Evolutionary conservation across 2,113 vertebrate species (phyloP), one percentile per base, ranked within the genome.

Genomic region (Anguilla rostrata): DNA sequence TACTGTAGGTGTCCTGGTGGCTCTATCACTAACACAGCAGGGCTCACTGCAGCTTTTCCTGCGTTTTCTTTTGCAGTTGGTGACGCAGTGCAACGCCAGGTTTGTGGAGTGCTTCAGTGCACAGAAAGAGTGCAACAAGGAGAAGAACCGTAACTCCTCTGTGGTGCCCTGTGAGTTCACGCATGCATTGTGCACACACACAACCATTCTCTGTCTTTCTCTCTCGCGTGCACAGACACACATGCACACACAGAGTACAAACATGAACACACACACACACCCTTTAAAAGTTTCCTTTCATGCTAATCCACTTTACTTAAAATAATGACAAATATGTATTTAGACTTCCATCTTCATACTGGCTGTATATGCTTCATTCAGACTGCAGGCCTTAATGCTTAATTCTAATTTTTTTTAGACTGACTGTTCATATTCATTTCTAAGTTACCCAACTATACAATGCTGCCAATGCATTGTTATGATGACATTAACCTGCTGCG

Each of bases 41-140:
- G n/a, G 12, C 29, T 39, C 12, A 12, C 75, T 3, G 75, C 9
- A 39, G 75, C 9, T 39, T 29, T 39, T 18, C 39, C 0, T 39
- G 79, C 18, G 79, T 40, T 40, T 85, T 7, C 84, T 4, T 87
- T 96, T 95, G 87, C 92, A 99, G 98, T 90, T 99, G 93, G 95
- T 99, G 90, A 98, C 97, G 87, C 97, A 98, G 85, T 97, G 97
- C 92, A 98, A 98, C 83, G 94, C 95, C 91, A 97, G 97, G 88
- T 97, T 97, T 0, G 94, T 95, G 87, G 98, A 99, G 85, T 98
- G 97, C 94, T 97, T 98, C 93, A 98, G 95, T 75, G 97, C 98
- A 89, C 97, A 98, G 92, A 99, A 99, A 90, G 97, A 99, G 89
- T 98, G 96, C 93, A 99, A 99, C 96, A 99, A 99, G 93, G 98